Conservation (phyloP, 2,888 invertebrate genomes). For the Orthonychiurus folsomi region DNA sequence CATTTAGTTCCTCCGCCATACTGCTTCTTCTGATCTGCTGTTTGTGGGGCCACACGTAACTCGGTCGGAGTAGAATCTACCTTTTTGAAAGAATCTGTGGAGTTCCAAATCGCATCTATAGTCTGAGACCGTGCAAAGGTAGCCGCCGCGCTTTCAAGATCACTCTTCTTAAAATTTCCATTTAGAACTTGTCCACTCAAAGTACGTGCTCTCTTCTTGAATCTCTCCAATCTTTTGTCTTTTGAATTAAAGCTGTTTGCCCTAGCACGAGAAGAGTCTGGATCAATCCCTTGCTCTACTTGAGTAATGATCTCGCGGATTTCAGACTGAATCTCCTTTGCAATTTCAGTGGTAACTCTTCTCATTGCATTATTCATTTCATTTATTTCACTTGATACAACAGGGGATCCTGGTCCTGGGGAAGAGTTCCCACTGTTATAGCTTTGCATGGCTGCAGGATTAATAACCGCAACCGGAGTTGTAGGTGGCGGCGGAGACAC, state of each 20-base stretch:
- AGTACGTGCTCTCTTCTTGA: slow-evolving; percentile 31
- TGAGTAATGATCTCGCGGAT: slow-evolving; percentile 68
- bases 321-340: slow-evolving; percentile 72
- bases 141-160: slow-evolving; percentile 12
- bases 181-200: slow-evolving; percentile 30
- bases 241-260: slow-evolving; percentile 35
- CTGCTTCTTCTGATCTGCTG: neutral
- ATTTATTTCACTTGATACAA: neutral
- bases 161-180: slow-evolving; percentile 11
- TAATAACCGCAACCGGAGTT: neutral
- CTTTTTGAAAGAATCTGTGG: neutral
- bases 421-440: no score
- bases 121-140: slow-evolving; percentile 8
- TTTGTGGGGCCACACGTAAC: neutral
- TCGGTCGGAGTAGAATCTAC: neutral
- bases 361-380: slow-evolving; percentile 29
- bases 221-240: slow-evolving; percentile 28
- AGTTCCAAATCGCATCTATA: slow-evolving; percentile 7
- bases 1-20: slow-evolving; percentile 46
- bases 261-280: slow-evolving; percentile 46
- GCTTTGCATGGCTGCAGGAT: neutral
- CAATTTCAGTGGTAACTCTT: slow-evolving; percentile 62
- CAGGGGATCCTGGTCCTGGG: slow-evolving; percentile 4
- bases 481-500: neutral
- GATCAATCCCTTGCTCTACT: slow-evolving; percentile 67